Base-by-base conservation (phyloP, 2,113 vertebrate species). In the Actenoides hombroni region DNA sequence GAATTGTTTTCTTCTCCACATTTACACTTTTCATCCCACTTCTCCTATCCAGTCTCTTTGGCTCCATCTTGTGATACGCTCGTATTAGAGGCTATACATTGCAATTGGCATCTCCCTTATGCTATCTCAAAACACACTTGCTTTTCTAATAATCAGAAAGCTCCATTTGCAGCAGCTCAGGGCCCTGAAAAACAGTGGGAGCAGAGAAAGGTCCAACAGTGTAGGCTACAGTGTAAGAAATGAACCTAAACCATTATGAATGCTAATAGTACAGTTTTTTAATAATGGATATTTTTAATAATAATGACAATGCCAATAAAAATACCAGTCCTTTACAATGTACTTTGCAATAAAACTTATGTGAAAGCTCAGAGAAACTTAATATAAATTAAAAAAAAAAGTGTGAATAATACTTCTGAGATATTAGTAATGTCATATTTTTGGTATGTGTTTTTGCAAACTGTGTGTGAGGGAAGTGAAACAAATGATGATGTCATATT, bases 41-140 rank as follows among this genome's bases (percentile, higher is more conserved):
- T 90, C 64, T 70, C 46, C 57, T 94, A 65, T 87, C 4, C 14
- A 97, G 95, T 93, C 95, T 97, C 97, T 97, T 97, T 97, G 79
- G 97, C 95, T 97, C 97, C 96, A 97, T 97, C 96, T 97, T 97
- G 96, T 97, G 97, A 97, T 97, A 68, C 0, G 17, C 73, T 85
- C 0, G 2, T 79, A 96, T 94, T 84, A 94, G 69, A 94, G 13
- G 51, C 76, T 86, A 67, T 83, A 64, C 23, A 39, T 69, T 88
- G 81, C 53, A 79, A 71, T 64, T 11, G 1, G 10, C 65, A 83
- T 31, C 39, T 91, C 46, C 5, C 69, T 67, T 86, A 75, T 82
- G 61, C 64, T 69, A 4, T 68, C 46, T 90, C 80, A 87, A 46
- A 67, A 94, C 77, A 49, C 17, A n/a, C 14, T 64, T 90, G 37